Conservation (phyloP, 2,113 vertebrate species). For the Grammomys surdaster region DNA sequence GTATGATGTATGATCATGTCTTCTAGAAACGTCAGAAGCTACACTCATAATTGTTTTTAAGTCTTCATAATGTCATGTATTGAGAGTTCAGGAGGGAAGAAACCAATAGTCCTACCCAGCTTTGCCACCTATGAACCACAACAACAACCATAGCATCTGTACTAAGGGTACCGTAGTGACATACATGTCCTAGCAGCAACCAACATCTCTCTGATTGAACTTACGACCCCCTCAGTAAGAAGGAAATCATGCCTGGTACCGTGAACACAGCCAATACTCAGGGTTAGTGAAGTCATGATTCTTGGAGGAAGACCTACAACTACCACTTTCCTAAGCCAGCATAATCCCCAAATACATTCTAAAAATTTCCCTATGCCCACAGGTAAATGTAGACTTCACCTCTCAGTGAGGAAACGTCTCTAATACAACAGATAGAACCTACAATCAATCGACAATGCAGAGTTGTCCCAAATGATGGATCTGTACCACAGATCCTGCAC, state of each 20-base stretch:
- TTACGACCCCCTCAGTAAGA: neutral
- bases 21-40: neutral
- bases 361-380: neutral
- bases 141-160: neutral
- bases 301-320: neutral
- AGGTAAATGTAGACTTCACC: too few relatives aligned
- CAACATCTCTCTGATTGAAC: neutral
- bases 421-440: neutral
- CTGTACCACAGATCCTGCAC: neutral
- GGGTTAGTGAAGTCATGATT: neutral
- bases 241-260: neutral
- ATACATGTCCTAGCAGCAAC: neutral
- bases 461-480: neutral
- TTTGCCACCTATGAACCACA: neutral
- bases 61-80: neutral
- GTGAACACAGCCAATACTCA: neutral
- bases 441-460: neutral
- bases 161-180: neutral
- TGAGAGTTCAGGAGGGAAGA: too few relatives aligned
- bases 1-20: neutral
- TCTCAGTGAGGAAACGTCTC: neutral
- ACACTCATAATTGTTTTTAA: neutral
- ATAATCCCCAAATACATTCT: neutral
- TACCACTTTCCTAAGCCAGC: neutral
- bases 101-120: neutral